Percentiles rank a stretch among this genome's conserved stretches.
Evolutionary conservation across 2,113 vertebrate genomes (phyloP).

Genomic region (Oryzias melastigma): DNA sequence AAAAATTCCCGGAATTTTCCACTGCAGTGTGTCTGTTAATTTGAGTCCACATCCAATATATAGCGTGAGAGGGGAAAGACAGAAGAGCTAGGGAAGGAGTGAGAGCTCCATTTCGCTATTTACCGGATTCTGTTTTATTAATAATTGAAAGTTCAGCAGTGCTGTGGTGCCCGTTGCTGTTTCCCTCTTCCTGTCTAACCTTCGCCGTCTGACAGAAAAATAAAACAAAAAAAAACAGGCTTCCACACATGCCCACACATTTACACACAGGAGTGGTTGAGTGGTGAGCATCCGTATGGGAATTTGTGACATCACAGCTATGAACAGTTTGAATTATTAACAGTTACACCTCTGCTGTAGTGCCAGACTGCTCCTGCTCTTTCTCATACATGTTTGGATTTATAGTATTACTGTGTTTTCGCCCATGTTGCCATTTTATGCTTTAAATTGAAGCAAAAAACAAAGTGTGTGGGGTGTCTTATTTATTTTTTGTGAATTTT

Average conservation of each 20-base stretch:
- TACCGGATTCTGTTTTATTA: slow-evolving; percentile 54
- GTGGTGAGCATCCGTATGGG: slow-evolving; percentile 34
- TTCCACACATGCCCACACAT: not conserved
- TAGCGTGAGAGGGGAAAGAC: not conserved
- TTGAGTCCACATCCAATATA: too few relatives aligned
- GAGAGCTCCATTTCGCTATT: slow-evolving; percentile 33
- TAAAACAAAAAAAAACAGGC: slow-evolving; percentile 10
- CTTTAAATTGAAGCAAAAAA: too few relatives aligned
- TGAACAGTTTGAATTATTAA: slow-evolving; percentile 59
- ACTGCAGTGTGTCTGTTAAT: too few relatives aligned
- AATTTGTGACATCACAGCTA: slow-evolving; percentile 47
- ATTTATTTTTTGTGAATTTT: too few relatives aligned
- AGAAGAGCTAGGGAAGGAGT: slow-evolving; percentile 25
- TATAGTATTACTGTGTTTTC: too few relatives aligned
- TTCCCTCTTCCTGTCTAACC: slow-evolving; percentile 13
- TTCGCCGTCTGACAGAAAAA: slow-evolving; percentile 22
- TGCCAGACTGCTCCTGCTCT: too few relatives aligned
- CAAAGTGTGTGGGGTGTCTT: too few relatives aligned
- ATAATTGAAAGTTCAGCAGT: slow-evolving; percentile 49
- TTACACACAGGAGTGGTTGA: slow-evolving; percentile 20
- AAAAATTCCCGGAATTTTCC: too few relatives aligned
- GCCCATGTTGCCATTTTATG: too few relatives aligned
- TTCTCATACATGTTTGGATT: too few relatives aligned
- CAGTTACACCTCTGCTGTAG: too few relatives aligned
- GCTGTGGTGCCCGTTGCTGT: slow-evolving; percentile 21